Conservation (phyloP, 2,888 invertebrate genomes). For the Nomada fabriciana region DNA sequence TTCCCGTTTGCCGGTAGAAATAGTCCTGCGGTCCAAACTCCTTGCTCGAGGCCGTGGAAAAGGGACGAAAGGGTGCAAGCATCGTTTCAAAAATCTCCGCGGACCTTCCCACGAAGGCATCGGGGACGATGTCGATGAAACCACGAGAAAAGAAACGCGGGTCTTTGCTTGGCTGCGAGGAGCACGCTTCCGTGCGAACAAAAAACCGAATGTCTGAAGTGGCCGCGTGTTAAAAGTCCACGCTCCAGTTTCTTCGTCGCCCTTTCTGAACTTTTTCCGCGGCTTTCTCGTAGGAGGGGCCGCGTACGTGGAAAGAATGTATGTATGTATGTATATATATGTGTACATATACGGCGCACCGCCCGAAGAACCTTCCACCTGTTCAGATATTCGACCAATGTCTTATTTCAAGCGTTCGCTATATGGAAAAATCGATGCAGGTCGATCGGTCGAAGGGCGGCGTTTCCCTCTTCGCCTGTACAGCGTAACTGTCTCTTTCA, state of each 20-base stretch:
- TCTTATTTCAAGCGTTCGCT: constrained; percentile 20
- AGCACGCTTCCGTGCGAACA: constrained; percentile 41
- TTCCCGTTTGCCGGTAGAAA: too few species aligned
- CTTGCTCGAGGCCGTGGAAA: not conserved
- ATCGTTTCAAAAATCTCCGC: not conserved
- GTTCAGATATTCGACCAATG: not conserved
- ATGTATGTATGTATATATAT: constrained; percentile 29
- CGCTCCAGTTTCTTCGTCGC: constrained; percentile 62
- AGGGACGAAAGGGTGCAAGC: not conserved
- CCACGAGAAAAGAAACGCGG: not conserved
- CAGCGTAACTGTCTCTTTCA: too few species aligned
- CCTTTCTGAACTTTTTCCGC: constrained; percentile 36
- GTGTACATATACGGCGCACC: constrained; percentile 23
- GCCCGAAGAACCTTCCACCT: constrained; percentile 24
- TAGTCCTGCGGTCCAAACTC: too few species aligned
- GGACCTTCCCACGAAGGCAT: not conserved
- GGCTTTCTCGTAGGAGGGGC: constrained; percentile 31
- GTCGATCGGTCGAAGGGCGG: constrained; percentile 15
- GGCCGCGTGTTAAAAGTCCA: constrained; percentile 54
- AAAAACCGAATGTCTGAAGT: constrained; percentile 61
- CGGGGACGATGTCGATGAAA: not conserved
- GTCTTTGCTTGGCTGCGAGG: constrained; percentile 18
- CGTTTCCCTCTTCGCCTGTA: not conserved
- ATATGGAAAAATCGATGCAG: constrained; percentile 17
- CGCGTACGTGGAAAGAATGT: constrained; percentile 48